These are phyloP conservation scores for Erebia epiphron DNA, from an alignment of 2,888 invertebrate genomes.

Conservation along the genomic window DNA sequence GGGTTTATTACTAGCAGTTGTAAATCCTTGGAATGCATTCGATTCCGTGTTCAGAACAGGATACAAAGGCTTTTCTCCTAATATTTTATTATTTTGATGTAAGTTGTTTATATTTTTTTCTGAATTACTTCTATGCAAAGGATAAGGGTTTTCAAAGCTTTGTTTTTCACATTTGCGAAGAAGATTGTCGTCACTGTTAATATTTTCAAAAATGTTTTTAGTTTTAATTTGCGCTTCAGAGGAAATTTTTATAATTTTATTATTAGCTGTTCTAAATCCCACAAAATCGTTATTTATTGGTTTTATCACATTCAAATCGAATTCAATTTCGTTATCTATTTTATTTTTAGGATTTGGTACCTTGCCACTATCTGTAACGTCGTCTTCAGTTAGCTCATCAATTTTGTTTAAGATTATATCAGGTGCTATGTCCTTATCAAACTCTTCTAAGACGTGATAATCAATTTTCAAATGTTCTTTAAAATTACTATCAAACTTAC, in stretches of 20 bases:
- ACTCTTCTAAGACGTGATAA: constrained; percentile 9
- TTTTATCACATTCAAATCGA: neutral
- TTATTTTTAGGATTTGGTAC: neutral
- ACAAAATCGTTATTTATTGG: constrained; percentile 33
- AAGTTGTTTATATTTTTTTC: constrained; percentile 47
- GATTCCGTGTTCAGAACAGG: neutral
- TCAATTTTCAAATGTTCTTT: neutral
- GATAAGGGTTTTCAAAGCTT: neutral
- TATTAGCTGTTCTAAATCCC: constrained; percentile 65
- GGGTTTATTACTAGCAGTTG: constrained; percentile 2
- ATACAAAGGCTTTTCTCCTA: neutral
- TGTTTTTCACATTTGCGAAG: neutral
- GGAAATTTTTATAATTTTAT: constrained; percentile 60
- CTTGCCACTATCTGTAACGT: neutral
- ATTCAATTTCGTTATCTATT: neutral
- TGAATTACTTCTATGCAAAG: neutral
- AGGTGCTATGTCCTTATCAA: constrained; percentile 1
- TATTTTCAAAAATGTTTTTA: constrained; percentile 53
- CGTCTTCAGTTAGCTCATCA: neutral
- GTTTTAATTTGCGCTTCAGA: constrained; percentile 51
- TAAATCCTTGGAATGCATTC: neutral
- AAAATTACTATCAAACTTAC: neutral
- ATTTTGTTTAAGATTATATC: neutral
- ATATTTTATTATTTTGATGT: constrained; percentile 7
- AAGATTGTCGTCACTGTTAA: constrained; percentile 19